Conservation (phyloP, 2,888 invertebrate species). For the Lysandra coridon region DNA sequence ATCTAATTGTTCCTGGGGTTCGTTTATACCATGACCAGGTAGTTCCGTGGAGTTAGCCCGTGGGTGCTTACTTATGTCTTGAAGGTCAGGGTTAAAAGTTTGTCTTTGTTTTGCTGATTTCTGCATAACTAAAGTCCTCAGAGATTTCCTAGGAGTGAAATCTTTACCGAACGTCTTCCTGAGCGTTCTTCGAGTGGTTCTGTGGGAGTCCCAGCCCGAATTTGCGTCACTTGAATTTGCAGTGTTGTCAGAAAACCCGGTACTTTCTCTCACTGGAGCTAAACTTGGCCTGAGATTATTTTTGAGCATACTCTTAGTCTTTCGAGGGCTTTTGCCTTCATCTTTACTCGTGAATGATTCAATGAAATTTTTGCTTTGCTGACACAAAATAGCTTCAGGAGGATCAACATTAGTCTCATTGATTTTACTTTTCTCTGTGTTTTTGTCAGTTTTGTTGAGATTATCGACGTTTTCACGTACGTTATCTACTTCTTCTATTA, state of each 20-base stretch:
- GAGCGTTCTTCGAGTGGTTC: slow-evolving; percentile 65
- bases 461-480: slow-evolving; percentile 38
- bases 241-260: slow-evolving; percentile 53
- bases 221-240: slow-evolving; percentile 61
- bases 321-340: slow-evolving; percentile 54
- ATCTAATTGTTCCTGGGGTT: slow-evolving; percentile 28
- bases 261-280: slow-evolving; percentile 53
- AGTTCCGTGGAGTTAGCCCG: slow-evolving; percentile 45
- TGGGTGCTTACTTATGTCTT: slow-evolving; percentile 46
- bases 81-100: slow-evolving; percentile 42
- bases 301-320: slow-evolving; percentile 55
- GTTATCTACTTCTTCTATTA: slow-evolving; percentile 33
- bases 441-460: slow-evolving; percentile 36
- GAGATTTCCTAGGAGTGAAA: slow-evolving; percentile 63
- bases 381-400: slow-evolving; percentile 55
- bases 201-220: slow-evolving; percentile 72
- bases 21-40: slow-evolving; percentile 33
- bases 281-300: slow-evolving; percentile 51
- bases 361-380: slow-evolving; percentile 46
- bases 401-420: slow-evolving; percentile 45
- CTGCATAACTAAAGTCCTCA: slow-evolving; percentile 68
- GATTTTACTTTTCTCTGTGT: slow-evolving; percentile 44
- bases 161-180: slow-evolving; percentile 69
- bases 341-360: slow-evolving; percentile 49
- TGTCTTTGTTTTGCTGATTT: slow-evolving; percentile 60